Conservation (phyloP, 2,113 vertebrate species). For the Indicator maculatus region DNA sequence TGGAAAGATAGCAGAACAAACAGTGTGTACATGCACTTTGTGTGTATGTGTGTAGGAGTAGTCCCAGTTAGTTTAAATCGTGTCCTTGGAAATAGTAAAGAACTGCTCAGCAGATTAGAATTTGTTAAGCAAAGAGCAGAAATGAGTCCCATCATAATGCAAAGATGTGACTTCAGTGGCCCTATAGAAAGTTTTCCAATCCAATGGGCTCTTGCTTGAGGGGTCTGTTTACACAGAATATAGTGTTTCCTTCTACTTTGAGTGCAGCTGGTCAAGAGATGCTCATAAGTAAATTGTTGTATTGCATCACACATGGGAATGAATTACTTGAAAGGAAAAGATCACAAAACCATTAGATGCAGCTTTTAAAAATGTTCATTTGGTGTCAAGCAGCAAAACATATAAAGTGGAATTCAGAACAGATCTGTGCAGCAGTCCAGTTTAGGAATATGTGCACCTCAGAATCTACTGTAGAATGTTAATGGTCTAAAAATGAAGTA, state of each 20-base stretch:
- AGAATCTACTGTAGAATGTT: neutral
- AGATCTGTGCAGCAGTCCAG: neutral
- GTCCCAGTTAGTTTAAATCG: neutral
- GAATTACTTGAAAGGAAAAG: neutral
- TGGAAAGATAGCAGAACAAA: neutral
- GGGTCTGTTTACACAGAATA: neutral
- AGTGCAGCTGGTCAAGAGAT: neutral
- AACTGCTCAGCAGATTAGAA: neutral
- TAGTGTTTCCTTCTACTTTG: neutral
- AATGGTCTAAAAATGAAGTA: neutral
- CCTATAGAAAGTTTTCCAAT: neutral
- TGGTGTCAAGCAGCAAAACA: neutral
- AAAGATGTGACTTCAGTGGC: neutral
- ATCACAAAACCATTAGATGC: neutral
- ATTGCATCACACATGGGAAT: neutral
- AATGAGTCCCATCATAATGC: neutral
- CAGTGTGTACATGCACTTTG: fast-evolving
- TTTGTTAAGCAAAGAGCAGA: neutral
- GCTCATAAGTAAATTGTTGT: neutral
- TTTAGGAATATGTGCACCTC: neutral
- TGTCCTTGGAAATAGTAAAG: neutral
- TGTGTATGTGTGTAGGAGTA: neutral
- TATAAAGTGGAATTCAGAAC: neutral
- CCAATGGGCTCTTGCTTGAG: neutral
- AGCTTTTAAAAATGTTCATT: neutral